phyloP scores from a whole-genome alignment of 2,113 vertebrate genomes.

The Tenrec ecaudatus region DNA sequence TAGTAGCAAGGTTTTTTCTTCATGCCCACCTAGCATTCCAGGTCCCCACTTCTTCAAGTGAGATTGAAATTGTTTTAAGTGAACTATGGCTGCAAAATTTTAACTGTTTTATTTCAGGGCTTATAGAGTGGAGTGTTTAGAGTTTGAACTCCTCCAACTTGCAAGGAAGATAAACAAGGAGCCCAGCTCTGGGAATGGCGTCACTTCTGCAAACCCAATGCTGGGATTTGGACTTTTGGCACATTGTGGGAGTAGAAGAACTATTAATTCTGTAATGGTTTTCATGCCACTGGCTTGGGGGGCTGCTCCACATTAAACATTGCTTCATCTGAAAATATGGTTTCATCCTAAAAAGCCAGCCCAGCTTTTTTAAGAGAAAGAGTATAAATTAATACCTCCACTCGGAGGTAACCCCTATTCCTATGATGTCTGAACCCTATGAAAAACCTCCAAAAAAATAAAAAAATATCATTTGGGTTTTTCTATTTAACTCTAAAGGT shows the following conservation, averaged over 20 bases:
- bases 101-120: constrained; percentile 77
- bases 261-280: constrained; percentile 80
- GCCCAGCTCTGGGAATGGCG: constrained; percentile 79
- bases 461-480: constrained; percentile 71
- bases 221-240: constrained; percentile 81
- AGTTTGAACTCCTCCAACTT: constrained; percentile 73
- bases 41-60: constrained; percentile 76
- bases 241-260: constrained; percentile 80
- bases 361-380: constrained; percentile 56
- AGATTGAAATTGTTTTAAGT: constrained; percentile 83
- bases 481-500: constrained; percentile 63
- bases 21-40: constrained; percentile 81
- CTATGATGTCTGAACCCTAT: constrained; percentile 71
- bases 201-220: constrained; percentile 81
- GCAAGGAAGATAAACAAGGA: constrained; percentile 69
- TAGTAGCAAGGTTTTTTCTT: constrained; percentile 82
- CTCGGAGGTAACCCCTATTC: constrained; percentile 67
- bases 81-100: constrained; percentile 67
- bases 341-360: constrained; percentile 70
- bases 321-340: constrained; percentile 73
- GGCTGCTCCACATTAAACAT: constrained; percentile 62
- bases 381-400: constrained; percentile 67
- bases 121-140: constrained; percentile 74
- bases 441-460: constrained; percentile 71
- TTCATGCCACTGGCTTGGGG: constrained; percentile 71